These are phyloP conservation scores for Eulemur coronatus DNA, from an alignment of 2,797 vertebrate genomes.

Conservation along the genomic window DNA sequence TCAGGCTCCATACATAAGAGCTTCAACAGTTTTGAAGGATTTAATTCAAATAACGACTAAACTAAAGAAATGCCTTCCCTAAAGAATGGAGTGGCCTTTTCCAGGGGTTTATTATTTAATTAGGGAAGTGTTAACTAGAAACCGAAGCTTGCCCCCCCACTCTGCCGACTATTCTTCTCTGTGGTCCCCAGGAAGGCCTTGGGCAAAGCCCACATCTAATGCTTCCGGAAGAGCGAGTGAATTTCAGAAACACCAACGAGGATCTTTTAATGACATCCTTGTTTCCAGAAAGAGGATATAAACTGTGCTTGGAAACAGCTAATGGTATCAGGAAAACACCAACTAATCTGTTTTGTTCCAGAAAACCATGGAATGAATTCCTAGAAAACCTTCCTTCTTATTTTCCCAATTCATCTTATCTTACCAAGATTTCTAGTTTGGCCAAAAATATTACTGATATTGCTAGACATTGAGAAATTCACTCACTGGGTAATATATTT, in stretches of 20 bases:
- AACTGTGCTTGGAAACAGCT: constrained; percentile 33
- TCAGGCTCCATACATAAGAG: not conserved
- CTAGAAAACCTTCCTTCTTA: not conserved
- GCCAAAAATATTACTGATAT: constrained; percentile 38
- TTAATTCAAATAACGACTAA: constrained; percentile 59
- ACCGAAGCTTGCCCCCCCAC: not conserved
- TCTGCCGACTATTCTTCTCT: not conserved
- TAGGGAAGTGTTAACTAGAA: constrained; percentile 52
- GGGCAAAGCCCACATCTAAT: not conserved
- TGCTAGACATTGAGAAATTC: not conserved
- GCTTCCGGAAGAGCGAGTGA: constrained; percentile 25
- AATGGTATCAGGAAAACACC: constrained; percentile 56
- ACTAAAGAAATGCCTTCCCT: constrained; percentile 38
- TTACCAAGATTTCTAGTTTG: constrained; percentile 10
- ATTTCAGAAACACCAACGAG: constrained; percentile 53
- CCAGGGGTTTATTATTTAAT: constrained; percentile 42
- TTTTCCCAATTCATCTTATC: not conserved
- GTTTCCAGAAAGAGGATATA: not conserved
- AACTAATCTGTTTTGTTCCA: constrained; percentile 17
- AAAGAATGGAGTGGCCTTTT: constrained; percentile 15
- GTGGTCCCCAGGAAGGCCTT: not conserved
- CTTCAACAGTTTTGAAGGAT: constrained; percentile 26
- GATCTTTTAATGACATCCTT: constrained; percentile 48
- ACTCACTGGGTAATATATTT: constrained; percentile 31
- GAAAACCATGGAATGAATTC: constrained; percentile 18